A percentile compares a stretch with the other conserved stretches of the same genome.
Conservation (phyloP, 2,888 invertebrate species). For the Sclerodermus sp. region DNA sequence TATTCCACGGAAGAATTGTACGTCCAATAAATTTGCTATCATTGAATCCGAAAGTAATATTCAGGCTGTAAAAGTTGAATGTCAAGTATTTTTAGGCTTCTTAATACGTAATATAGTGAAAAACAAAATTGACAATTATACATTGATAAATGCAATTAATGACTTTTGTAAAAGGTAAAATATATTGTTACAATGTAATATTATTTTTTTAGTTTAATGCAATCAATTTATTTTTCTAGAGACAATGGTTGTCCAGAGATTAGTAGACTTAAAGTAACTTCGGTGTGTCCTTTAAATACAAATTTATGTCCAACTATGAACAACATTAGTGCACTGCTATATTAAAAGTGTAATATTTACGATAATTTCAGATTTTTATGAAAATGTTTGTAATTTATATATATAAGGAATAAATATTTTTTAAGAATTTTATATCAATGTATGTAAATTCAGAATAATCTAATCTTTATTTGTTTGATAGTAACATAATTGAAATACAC, state of each 20-base stretch:
- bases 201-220: too few relatives aligned
- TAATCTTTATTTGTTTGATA: too few relatives aligned
- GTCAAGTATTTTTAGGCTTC: constrained; percentile 45
- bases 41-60: constrained; percentile 34
- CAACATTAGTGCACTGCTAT: too few relatives aligned
- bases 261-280: too few relatives aligned
- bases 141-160: constrained; percentile 25
- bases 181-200: not conserved
- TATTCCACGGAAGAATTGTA: constrained; percentile 11
- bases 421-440: constrained; percentile 1
- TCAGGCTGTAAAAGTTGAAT: constrained; percentile 39
- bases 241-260: too few relatives aligned
- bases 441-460: too few relatives aligned
- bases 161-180: constrained; percentile 40
- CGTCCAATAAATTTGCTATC: constrained; percentile 24
- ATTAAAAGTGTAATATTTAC: too few relatives aligned
- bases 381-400: not conserved
- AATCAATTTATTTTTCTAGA: too few relatives aligned
- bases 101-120: constrained; percentile 36
- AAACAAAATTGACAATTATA: constrained; percentile 12
- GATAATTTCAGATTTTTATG: too few relatives aligned
- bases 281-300: too few relatives aligned
- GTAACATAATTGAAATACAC: constrained; percentile 34
- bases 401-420: constrained; percentile 4
- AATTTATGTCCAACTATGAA: too few relatives aligned